Base-by-base conservation (phyloP, 2,797 vertebrate genomes). In the Sebastolobus altivelis region DNA sequence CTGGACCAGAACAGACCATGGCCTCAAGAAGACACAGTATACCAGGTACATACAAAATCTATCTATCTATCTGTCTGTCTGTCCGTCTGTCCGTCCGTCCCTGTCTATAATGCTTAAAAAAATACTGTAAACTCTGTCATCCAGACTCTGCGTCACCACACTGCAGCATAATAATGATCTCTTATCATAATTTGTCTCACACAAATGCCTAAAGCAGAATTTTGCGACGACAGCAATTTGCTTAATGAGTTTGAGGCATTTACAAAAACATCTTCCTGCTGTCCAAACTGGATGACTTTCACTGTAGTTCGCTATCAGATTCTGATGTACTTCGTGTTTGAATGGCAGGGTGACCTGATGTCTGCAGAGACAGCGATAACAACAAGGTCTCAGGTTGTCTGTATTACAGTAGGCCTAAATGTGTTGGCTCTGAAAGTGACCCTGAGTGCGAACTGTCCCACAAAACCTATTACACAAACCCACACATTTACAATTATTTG, bases 21-120 rank as follows among this genome's bases (percentile, higher is more conserved):
- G 93, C 96, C 25, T 95, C 97, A 70, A 96, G 97, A 92, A 96
- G 98, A 89, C 98, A 98, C 91, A 99, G 98, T 87, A 98, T 99
- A 86, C 97, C 98, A 97, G 98, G 98, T 99, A 96, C 37, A 46
- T n/a, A 4, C n/a, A 18, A 10, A 58, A 4, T 54, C 54, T 13
- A 4, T 63, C 54, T 18, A 2, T 54, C 59, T 8, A 38, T 46
- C 25, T 25, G 25, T 25, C 25, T 25, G 25, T 25, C 33, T 3
- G 14, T 37, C 20, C 4, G 29, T 49, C 29, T 12, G 31, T 61
- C 40, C 4, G 54, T 40, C 22, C 6, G n/a, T 59, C 29, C 7
- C n/a, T 49, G 6, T 43, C 10, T 40, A 2, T 49, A 5, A 59
- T 27, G 40, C 33, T 61, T 7, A 16, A 10, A 20, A 22, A 33